Conservation (phyloP, 2,797 vertebrate genomes). For the Argentina silus region DNA sequence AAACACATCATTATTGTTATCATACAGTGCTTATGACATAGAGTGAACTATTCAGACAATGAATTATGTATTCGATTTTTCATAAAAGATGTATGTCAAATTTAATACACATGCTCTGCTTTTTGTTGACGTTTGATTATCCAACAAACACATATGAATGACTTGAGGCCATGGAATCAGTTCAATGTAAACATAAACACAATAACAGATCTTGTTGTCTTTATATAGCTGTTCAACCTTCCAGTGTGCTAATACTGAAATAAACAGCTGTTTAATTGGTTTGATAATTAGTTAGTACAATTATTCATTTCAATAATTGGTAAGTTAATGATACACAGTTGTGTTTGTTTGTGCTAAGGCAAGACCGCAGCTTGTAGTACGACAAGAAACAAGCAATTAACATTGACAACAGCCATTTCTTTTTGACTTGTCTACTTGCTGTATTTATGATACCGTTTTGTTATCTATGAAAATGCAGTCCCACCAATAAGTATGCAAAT, state of each 20-base stretch:
- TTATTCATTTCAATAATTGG: constrained; percentile 26
- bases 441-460: background rate
- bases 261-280: constrained; percentile 16
- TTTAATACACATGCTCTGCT: too few relatives aligned
- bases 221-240: background rate
- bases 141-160: too few relatives aligned
- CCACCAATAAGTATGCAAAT: background rate
- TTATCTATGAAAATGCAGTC: background rate
- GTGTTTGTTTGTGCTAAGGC: constrained; percentile 15
- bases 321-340: background rate
- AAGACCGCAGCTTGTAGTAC: constrained; percentile 13
- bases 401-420: constrained; percentile 54
- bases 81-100: too few relatives aligned
- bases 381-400: constrained; percentile 26
- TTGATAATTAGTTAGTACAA: constrained; percentile 12
- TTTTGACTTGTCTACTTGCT: constrained; percentile 31
- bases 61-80: too few relatives aligned
- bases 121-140: too few relatives aligned
- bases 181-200: background rate
- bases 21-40: background rate
- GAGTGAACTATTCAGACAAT: too few relatives aligned
- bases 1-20: background rate
- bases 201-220: background rate
- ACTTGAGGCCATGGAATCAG: too few relatives aligned
- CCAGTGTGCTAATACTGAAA: background rate